Conservation (phyloP, 2,888 invertebrate genomes). For the Agrotis puta region DNA sequence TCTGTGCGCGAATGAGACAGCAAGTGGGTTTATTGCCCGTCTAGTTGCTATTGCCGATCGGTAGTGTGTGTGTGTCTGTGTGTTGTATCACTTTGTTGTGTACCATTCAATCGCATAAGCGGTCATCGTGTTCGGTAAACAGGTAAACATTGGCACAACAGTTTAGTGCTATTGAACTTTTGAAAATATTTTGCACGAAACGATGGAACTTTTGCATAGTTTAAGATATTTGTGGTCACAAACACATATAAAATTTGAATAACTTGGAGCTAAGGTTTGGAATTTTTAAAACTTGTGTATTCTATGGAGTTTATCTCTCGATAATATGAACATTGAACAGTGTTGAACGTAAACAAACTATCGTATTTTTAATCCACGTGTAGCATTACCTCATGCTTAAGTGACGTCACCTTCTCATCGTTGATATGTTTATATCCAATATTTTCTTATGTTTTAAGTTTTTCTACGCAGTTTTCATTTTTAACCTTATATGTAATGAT, state of each 20-base stretch:
- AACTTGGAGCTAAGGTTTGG: not conserved
- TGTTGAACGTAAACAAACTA: not conserved
- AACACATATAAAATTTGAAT: slow-evolving; percentile 1
- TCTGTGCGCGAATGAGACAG: slow-evolving; percentile 55
- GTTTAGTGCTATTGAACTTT: slow-evolving; percentile 24
- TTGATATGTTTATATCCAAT: not conserved
- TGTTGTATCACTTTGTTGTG: slow-evolving; percentile 45
- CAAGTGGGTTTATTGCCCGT: slow-evolving; percentile 60
- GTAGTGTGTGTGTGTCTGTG: slow-evolving; percentile 28
- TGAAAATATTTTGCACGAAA: slow-evolving; percentile 24
- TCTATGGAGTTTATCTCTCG: not conserved
- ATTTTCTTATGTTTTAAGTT: not conserved
- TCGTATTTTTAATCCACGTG: not conserved
- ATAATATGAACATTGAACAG: not conserved
- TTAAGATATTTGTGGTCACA: not conserved
- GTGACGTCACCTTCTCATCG: slow-evolving; percentile 20
- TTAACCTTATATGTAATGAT: not conserved
- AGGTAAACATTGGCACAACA: slow-evolving; percentile 37
- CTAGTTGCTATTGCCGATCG: slow-evolving; percentile 39
- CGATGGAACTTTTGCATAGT: not conserved
- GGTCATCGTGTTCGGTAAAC: slow-evolving; percentile 33
- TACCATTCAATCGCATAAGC: slow-evolving; percentile 36
- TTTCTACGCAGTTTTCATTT: not conserved
- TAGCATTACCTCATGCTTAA: not conserved
- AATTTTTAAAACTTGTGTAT: not conserved